Conservation (phyloP, 2,888 invertebrate genomes). For the Pandemis heparana region DNA sequence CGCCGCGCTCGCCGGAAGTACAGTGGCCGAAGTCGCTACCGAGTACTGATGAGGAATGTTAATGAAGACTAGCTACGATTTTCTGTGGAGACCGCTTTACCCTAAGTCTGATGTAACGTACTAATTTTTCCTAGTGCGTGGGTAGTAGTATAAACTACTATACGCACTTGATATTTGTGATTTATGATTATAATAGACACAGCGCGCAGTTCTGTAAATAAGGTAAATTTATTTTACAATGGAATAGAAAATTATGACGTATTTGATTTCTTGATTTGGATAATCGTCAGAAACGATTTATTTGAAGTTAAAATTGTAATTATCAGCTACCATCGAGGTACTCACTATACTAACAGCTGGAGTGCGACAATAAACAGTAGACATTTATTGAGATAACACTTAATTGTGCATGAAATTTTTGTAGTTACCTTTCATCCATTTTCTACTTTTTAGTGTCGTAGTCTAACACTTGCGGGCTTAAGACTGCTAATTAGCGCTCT, state of each 20-base stretch:
- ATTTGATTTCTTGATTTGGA: not conserved
- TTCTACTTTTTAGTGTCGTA: too few species aligned
- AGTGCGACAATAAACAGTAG: too few species aligned
- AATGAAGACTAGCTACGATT: not conserved
- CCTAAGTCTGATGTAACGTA: too few species aligned
- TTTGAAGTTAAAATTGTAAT: not conserved
- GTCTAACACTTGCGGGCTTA: too few species aligned
- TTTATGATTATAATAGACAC: not conserved
- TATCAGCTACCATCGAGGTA: conserved; percentile 1
- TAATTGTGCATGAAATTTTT: too few species aligned
- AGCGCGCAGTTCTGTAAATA: not conserved
- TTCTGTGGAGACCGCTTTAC: too few species aligned
- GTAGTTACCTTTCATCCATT: too few species aligned
- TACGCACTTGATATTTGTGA: too few species aligned
- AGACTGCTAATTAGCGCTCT: not conserved
- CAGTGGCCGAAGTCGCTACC: conserved; percentile 23
- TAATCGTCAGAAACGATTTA: not conserved
- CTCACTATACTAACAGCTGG: not conserved
- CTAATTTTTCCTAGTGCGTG: not conserved
- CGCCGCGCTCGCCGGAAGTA: conserved; percentile 15
- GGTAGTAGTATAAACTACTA: not conserved
- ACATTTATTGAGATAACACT: too few species aligned
- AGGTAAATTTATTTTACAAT: not conserved
- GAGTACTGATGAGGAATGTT: conserved; percentile 10
- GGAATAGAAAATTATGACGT: not conserved